Evolutionary conservation across 1,140 invertebrate genomes (phyloP).

Genomic region (Leptinotarsa lineolata): DNA sequence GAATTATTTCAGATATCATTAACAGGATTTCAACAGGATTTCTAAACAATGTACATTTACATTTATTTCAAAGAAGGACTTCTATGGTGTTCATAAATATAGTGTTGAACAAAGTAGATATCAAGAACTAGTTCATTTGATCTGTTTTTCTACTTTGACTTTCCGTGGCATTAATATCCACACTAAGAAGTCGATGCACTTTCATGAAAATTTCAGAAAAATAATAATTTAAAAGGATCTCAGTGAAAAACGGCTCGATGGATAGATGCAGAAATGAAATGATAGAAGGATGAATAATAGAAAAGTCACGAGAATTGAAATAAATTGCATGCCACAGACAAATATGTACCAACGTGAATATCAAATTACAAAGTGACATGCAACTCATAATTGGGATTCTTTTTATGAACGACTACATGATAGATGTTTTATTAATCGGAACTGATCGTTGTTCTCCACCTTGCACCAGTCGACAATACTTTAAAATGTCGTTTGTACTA

Average conservation of each 20-base stretch:
- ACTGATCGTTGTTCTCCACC: background rate
- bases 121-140: too few relatives aligned
- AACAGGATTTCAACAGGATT: too few relatives aligned
- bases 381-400: background rate
- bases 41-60: too few relatives aligned
- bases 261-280: slow-evolving; percentile 6
- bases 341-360: background rate
- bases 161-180: too few relatives aligned
- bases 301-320: background rate
- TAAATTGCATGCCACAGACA: background rate
- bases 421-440: background rate
- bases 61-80: too few relatives aligned
- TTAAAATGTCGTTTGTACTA: background rate
- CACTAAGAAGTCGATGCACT: too few relatives aligned
- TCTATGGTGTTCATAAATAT: too few relatives aligned
- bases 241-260: background rate
- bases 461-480: background rate
- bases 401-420: background rate
- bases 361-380: background rate
- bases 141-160: too few relatives aligned
- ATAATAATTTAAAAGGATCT: background rate
- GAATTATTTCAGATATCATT: too few relatives aligned
- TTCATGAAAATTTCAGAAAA: background rate
- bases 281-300: background rate
- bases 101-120: too few relatives aligned